Conservation (phyloP, 2,113 vertebrate species). For the Casuarius casuarius region DNA sequence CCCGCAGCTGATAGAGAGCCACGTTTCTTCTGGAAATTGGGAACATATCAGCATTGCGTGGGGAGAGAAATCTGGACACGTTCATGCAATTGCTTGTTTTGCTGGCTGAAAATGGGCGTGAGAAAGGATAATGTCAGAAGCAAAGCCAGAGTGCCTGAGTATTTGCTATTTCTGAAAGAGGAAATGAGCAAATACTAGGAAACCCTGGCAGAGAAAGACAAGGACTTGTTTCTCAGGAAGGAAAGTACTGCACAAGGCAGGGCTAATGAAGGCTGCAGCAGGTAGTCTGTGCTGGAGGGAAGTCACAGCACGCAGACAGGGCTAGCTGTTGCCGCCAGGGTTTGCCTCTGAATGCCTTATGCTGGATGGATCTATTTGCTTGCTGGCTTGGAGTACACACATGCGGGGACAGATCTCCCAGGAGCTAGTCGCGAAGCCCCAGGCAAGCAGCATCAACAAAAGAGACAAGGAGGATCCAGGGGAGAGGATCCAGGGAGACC, state of each 20-base stretch:
- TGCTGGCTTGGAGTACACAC: background rate
- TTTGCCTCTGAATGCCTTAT: background rate
- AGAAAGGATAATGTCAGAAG: background rate
- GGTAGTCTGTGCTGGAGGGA: background rate
- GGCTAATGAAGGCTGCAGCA: background rate
- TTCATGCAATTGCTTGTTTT: background rate
- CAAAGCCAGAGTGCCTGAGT: background rate
- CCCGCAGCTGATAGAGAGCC: background rate
- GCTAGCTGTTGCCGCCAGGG: background rate
- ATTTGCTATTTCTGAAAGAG: background rate
- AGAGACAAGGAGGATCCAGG: background rate
- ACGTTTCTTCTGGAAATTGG: background rate
- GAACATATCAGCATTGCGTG: fast-evolving
- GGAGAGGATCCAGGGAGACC: background rate
- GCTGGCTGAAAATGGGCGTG: background rate
- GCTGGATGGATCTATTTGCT: background rate
- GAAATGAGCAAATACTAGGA: background rate
- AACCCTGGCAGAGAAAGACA: background rate
- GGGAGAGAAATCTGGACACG: background rate
- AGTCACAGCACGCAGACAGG: background rate
- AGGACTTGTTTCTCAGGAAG: background rate
- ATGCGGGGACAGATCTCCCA: background rate
- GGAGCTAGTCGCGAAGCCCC: background rate
- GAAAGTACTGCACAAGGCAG: fast-evolving
- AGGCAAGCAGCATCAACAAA: background rate